Evolutionary conservation across 2,797 vertebrate species (phyloP).

Genomic region (Trematocara caparti): DNA sequence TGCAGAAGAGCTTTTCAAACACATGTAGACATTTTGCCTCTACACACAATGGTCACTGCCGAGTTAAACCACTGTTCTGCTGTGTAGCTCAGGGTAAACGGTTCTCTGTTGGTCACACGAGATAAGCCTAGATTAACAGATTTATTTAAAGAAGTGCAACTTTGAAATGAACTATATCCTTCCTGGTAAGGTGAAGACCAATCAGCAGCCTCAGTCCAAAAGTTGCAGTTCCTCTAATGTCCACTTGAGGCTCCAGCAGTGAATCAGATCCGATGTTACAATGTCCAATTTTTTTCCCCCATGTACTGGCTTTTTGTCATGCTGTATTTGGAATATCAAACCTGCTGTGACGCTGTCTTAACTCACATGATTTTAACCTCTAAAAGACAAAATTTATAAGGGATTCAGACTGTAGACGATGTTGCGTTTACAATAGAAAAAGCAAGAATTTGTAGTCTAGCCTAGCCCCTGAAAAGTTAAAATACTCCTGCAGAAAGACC

Average conservation of each 20-base stretch:
- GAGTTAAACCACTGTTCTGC: not conserved
- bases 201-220: not conserved
- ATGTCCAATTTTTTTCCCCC: fast-evolving
- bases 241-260: not conserved
- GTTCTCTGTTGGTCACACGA: not conserved
- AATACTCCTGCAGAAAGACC: not conserved
- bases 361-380: not conserved
- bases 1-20: not conserved
- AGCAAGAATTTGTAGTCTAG: not conserved
- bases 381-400: not conserved
- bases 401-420: not conserved
- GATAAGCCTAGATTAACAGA: not conserved
- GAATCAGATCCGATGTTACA: not conserved
- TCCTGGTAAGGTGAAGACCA: not conserved
- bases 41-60: not conserved
- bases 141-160: not conserved
- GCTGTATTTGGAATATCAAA: not conserved
- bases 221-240: not conserved
- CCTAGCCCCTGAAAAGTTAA: not conserved
- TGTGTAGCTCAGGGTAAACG: not conserved
- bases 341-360: not conserved
- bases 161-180: not conserved
- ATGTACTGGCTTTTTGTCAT: not conserved
- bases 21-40: not conserved
- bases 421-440: not conserved